phyloP scores from a whole-genome alignment of 2,797 vertebrate genomes.

The Cygnus olor region DNA sequence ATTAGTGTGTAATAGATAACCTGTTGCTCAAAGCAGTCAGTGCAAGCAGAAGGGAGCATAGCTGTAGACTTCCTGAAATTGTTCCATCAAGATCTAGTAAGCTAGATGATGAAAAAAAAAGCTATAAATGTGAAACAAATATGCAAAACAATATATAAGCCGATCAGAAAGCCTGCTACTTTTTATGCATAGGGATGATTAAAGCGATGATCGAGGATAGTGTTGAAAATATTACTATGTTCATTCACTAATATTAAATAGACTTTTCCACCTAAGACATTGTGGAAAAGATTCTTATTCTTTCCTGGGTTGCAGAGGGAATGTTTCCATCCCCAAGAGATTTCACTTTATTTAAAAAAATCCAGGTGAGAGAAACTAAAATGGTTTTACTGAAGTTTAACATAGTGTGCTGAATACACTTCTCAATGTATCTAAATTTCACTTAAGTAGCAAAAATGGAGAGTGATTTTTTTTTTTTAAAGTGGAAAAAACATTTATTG shows the following conservation, averaged over 20 bases:
- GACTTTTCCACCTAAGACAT: neutral
- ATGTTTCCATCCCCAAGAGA: neutral
- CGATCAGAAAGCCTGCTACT: neutral
- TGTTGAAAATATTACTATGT: neutral
- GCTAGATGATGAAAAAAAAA: neutral
- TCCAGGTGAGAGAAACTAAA: neutral
- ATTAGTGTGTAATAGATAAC: neutral
- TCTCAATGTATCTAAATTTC: neutral
- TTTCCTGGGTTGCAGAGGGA: neutral
- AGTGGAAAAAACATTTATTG: neutral
- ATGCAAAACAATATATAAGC: neutral
- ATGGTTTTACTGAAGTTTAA: neutral
- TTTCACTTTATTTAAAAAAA: neutral
- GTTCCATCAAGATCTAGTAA: neutral
- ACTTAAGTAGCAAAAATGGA: neutral
- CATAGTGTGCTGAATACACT: neutral
- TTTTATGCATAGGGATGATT: neutral
- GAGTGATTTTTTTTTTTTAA: neutral
- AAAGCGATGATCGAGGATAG: neutral
- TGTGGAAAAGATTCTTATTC: neutral
- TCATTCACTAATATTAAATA: neutral
- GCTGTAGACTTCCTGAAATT: neutral
- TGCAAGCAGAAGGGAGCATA: neutral
- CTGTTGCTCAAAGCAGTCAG: neutral
- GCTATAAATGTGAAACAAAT: neutral